These are phyloP conservation scores for Rhamphomyia laevipes DNA, from an alignment of 2,888 invertebrate genomes.

Conservation along the genomic window DNA sequence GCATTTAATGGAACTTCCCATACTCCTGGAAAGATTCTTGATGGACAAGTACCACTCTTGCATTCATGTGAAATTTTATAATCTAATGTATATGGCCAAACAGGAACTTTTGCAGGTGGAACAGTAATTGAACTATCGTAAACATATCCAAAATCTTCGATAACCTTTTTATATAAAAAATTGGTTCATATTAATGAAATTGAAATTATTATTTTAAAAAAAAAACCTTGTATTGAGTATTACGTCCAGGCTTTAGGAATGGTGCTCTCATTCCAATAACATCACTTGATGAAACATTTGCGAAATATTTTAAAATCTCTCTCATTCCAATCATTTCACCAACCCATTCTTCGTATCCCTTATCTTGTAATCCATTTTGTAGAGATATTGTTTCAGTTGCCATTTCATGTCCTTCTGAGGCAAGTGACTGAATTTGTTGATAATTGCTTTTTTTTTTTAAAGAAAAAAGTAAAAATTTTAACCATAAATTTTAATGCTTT, in stretches of 20 bases:
- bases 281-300: conserved; percentile 69
- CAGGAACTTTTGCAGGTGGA: conserved; percentile 64
- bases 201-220: not conserved
- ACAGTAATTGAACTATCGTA: conserved; percentile 88
- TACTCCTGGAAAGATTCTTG: conserved; percentile 81
- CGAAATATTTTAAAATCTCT: conserved; percentile 69
- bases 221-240: conserved; percentile 78
- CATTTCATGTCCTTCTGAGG: conserved; percentile 79
- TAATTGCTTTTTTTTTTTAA: conserved; percentile 63
- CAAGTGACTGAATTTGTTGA: conserved; percentile 79
- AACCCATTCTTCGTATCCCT: conserved; percentile 86
- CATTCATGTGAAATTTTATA: conserved; percentile 88
- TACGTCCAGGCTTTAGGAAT: conserved; percentile 83
- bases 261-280: conserved; percentile 82
- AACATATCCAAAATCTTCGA: conserved; percentile 85
- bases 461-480: conserved; percentile 2
- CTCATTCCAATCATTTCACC: conserved; percentile 92
- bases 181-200: not conserved
- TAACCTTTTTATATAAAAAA: conserved; percentile 45
- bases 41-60: conserved; percentile 84
- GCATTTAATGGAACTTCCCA: conserved; percentile 89
- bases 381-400: conserved; percentile 51
- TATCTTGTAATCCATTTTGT: conserved; percentile 76
- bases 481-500: conserved; percentile 8
- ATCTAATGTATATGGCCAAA: conserved; percentile 92